These are phyloP conservation scores for Hylaeus anthracinus DNA, from an alignment of 1,140 invertebrate species.

Conservation along the genomic window DNA sequence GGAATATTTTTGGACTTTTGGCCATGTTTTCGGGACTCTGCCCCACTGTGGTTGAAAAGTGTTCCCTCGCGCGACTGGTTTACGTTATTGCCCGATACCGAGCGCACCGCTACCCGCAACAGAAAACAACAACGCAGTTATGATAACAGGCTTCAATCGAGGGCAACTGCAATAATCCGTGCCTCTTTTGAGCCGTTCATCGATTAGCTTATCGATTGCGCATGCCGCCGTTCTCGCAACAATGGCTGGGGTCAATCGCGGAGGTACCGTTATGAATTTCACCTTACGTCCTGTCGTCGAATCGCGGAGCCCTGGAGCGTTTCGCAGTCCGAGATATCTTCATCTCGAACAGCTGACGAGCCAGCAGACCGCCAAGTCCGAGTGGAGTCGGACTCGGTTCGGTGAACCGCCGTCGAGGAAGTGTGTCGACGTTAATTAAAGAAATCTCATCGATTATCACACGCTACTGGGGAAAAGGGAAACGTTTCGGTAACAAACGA, in stretches of 20 bases:
- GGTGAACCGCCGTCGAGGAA: constrained; percentile 49
- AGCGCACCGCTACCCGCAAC: background rate
- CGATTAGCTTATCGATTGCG: constrained; percentile 46
- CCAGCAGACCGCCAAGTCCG: constrained; percentile 15
- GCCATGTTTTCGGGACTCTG: too few species aligned
- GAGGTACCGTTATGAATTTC: constrained; percentile 24
- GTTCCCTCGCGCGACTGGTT: background rate
- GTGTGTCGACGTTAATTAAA: constrained; percentile 57
- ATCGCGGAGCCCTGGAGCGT: background rate
- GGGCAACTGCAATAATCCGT: constrained; percentile 10
- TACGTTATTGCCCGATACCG: constrained; percentile 11
- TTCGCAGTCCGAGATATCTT: constrained; percentile 1
- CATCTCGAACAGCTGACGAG: background rate
- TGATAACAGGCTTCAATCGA: constrained; percentile 24
- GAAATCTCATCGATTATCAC: constrained; percentile 52
- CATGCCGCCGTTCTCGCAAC: background rate
- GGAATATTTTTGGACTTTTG: too few species aligned
- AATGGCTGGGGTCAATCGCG: constrained; percentile 22
- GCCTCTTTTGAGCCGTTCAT: constrained; percentile 25
- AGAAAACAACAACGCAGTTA: constrained; percentile 14
- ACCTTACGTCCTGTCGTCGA: background rate
- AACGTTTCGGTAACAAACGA: too few species aligned
- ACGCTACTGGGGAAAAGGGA: background rate
- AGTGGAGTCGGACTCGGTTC: constrained; percentile 44
- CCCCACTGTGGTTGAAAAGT: background rate